Base-by-base conservation (phyloP, 2,888 invertebrate genomes). In the Ectemnius continuus region DNA sequence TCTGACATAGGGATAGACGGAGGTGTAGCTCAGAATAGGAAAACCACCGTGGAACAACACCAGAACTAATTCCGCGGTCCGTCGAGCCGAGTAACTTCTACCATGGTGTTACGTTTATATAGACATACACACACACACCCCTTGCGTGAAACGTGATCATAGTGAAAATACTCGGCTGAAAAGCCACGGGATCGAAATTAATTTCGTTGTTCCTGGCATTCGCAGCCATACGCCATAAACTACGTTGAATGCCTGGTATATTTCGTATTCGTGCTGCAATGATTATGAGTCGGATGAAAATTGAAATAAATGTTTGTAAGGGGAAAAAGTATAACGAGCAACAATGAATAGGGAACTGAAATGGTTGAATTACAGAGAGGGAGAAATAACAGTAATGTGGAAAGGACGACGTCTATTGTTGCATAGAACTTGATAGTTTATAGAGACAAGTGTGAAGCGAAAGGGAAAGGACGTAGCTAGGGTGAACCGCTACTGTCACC, bases 1-100 rank as follows among this genome's bases (percentile, higher is more conserved):
- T 23, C 23, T 20, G 16, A 18, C 57, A 36, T 16, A 18, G 20
- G 58, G 47, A 18, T 13, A 5, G 18, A 5, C 36, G 47, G 45
- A 45, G 48, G 18, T 66, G 61, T 62, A 56, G 59, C 57, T 46
- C 59, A 56, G 67, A 56, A 62, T 11, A n/a, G 66, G 69, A 65
- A 64, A 58, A 18, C 36, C 28, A 28, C 47, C 57, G 20, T 4
- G 64, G 57, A 75, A 79, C 79, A 79, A 76, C 76, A 68, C 68
- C 61, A 58, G 66, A 76, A 76, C 75, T 79, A 79, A 79, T 79
- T 73, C 76, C 60, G 79, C 76, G 73, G 79, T 70, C 67, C 69
- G 78, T 67, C 70, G 73, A 73, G 64, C 70, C 69, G 79, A 56
- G 59, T 67, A 75, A 78, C 78, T 78, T 61, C 23, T 23, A 23